Evolutionary conservation across 1,140 invertebrate genomes (phyloP), one percentile per base, ranked within the genome.

Genomic region (Calliphora vicina): DNA sequence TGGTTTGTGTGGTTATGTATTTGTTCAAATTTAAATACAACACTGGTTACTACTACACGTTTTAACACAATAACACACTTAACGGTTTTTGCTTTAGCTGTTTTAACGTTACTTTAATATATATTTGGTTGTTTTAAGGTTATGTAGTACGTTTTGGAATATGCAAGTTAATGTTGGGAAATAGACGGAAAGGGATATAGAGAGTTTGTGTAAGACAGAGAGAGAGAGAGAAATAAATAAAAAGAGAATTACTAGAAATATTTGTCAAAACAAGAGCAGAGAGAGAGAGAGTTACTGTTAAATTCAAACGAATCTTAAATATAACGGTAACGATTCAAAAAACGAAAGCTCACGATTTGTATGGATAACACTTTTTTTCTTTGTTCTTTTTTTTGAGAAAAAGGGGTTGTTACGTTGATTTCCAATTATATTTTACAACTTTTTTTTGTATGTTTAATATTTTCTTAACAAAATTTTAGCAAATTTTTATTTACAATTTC

Each of bases 361-460:
- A 78, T 78, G 74, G 74, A 78, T 78, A 78, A 35, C 74, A 78
- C 74, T 78, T 78, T 78, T 78, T 78, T 76, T 35, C 4, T 26
- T 76, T 78, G n/a, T 43, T 45, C n/a, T 42, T 78, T 78, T 23
- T 45, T 23, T n/a, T 35, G 9, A 42, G 35, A 76, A 35, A 35
- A 78, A 78, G 74, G 74, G 74, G 74, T 78, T 78, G 74, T 78
- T 78, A 78, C 74, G 74, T 78, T 67, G 61, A 67, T 67, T 67
- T 67, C 61, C 20, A 23, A 67, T 67, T 67, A 67, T 67, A 67
- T 67, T 67, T 67, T 78, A 78, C 74, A 78, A 78, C 35, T 25
- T 45, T 29, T 29, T 29, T 29, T 43, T 20, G 2, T n/a, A n/a
- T 27, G 20, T 76, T 29, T 76, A 9, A 15, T 35, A 20, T 76